Percentiles rank a stretch among this genome's conserved stretches.
Evolutionary conservation across 2,797 vertebrate species (phyloP).

Genomic region (Sebastes wilsoni): DNA sequence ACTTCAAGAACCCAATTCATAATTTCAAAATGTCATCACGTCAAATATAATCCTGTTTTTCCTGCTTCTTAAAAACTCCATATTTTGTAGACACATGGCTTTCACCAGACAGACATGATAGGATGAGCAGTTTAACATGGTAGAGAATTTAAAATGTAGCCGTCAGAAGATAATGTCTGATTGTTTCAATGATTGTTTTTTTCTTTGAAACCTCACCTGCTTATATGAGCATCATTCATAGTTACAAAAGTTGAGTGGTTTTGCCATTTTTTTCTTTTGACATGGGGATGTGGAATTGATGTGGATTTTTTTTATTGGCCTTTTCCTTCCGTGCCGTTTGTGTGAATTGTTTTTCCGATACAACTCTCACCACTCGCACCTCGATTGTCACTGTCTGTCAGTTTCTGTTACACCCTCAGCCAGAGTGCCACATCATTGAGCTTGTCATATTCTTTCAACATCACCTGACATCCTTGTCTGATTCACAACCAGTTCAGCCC

Average conservation of each 20-base stretch:
- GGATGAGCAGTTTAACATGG: not conserved
- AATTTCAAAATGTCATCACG: not conserved
- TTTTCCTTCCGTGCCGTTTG: conserved; percentile 1
- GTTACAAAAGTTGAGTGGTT: not conserved
- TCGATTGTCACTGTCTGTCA: conserved; percentile 32
- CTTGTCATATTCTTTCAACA: conserved; percentile 11
- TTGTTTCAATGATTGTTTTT: not conserved
- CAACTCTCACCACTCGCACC: not conserved
- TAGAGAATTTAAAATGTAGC: not conserved
- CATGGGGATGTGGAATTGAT: not conserved
- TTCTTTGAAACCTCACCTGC: not conserved
- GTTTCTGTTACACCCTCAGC: conserved; percentile 27
- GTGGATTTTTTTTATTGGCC: not conserved
- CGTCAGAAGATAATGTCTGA: not conserved
- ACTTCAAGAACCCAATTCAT: not conserved
- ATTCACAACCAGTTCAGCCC: not conserved
- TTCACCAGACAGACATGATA: not conserved
- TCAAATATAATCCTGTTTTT: not conserved
- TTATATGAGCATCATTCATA: not conserved
- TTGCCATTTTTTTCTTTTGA: not conserved
- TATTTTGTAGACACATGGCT: not conserved
- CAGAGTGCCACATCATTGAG: conserved; percentile 28
- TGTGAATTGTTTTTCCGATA: conserved; percentile 19
- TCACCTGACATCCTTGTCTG: conserved; percentile 9
- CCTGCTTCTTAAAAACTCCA: not conserved